Percentiles rank a stretch among this genome's conserved stretches.
Evolutionary conservation across 2,888 invertebrate species (phyloP).

Genomic region (Dinocampus coccinellae): DNA sequence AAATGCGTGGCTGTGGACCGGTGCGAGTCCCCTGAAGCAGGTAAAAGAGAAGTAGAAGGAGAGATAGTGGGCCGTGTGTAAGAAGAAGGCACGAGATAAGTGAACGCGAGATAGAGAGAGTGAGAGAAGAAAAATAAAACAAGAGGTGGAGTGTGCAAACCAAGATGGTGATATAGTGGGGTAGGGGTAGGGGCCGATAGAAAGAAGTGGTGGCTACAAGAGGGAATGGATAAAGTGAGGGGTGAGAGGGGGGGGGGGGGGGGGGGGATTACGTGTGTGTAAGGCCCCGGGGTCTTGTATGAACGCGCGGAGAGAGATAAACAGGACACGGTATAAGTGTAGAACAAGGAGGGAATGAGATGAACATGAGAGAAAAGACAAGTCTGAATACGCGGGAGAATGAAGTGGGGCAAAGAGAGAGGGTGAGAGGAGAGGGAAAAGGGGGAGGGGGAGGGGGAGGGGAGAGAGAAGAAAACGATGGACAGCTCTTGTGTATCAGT

Average conservation of each 20-base stretch:
- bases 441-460: no score
- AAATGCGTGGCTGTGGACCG: constrained; percentile 52
- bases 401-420: background rate
- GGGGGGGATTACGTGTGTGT: constrained; percentile 13
- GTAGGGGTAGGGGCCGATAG: no score
- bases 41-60: constrained; percentile 61
- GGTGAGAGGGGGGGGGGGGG: background rate
- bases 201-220: background rate
- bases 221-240: background rate
- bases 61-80: constrained; percentile 58
- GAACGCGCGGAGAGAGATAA: constrained; percentile 9
- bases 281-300: constrained; percentile 17
- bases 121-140: constrained; percentile 23
- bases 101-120: no score
- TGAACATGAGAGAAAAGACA: no score
- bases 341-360: no score
- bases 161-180: constrained; percentile 8
- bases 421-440: background rate
- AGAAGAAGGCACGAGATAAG: constrained; percentile 54
- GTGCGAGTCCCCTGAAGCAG: constrained; percentile 51
- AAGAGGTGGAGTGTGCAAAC: constrained; percentile 28
- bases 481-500: constrained; percentile 33
- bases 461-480: background rate
- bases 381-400: background rate
- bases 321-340: no score